Conservation (phyloP, 1,140 invertebrate genomes). For the Oreohelix idahoensis region DNA sequence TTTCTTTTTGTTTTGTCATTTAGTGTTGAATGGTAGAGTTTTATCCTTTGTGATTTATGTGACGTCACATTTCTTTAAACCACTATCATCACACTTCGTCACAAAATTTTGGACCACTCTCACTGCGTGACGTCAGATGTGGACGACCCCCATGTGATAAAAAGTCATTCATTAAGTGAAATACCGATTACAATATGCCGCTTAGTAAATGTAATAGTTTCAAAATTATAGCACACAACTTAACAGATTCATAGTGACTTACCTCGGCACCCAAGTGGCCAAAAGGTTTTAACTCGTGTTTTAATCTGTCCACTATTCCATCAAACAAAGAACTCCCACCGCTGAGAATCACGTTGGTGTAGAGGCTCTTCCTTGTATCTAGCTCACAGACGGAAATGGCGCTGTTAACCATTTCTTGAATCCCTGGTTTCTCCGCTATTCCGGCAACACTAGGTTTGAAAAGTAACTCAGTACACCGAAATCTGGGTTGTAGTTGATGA, state of each 20-base stretch:
- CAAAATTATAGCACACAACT: not conserved
- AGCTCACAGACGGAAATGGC: slow-evolving; percentile 3
- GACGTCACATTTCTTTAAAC: too few species aligned
- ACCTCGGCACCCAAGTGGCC: not conserved
- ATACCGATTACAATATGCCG: too few species aligned
- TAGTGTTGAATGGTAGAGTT: too few species aligned
- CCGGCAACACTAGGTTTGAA: not conserved
- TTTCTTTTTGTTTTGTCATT: too few species aligned
- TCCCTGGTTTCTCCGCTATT: not conserved
- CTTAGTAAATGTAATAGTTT: not conserved
- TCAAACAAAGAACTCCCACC: slow-evolving; percentile 22
- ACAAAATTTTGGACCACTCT: too few species aligned
- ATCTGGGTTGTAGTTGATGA: not conserved
- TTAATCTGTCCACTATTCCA: not conserved
- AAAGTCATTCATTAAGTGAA: too few species aligned
- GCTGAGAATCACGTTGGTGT: slow-evolving; percentile 7
- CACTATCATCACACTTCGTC: too few species aligned
- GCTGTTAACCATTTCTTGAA: slow-evolving; percentile 8
- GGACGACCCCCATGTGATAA: too few species aligned
- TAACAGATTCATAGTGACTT: not conserved
- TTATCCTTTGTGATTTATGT: too few species aligned
- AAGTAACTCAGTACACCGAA: not conserved
- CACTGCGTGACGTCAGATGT: too few species aligned
- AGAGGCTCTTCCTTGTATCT: slow-evolving; percentile 1
- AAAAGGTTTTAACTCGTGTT: slow-evolving; percentile 1